These are phyloP conservation scores for Oxyruncus cristatus DNA, from an alignment of 2,113 vertebrate species.

Conservation along the genomic window DNA sequence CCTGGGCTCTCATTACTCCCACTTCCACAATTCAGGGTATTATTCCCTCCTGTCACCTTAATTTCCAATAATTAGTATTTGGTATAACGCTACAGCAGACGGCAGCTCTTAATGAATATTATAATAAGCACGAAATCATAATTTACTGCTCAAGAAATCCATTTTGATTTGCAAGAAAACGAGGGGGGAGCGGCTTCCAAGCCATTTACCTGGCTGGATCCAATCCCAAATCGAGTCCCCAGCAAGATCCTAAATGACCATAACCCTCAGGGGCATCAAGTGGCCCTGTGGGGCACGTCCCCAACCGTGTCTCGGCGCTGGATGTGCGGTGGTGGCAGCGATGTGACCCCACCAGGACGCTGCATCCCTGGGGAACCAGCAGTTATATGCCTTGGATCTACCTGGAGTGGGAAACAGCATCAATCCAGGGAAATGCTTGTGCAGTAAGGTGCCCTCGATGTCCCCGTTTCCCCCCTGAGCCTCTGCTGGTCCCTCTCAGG, in stretches of 20 bases:
- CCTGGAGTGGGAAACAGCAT: neutral
- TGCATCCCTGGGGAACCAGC: neutral
- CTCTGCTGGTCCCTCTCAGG: fast-evolving
- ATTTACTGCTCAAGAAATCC: neutral
- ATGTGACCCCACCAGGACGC: neutral
- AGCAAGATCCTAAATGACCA: neutral
- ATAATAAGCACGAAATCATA: slow-evolving; percentile 5
- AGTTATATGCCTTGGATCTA: no score
- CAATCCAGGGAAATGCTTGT: neutral
- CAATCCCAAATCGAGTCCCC: fast-evolving
- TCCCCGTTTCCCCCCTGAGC: neutral
- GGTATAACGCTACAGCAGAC: neutral
- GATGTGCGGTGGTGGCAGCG: fast-evolving
- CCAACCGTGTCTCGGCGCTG: fast-evolving
- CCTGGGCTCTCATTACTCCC: neutral
- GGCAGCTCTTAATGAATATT: slow-evolving; percentile 5
- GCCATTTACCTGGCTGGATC: neutral
- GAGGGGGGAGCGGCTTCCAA: neutral
- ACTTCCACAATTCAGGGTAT: neutral
- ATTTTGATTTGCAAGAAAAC: neutral
- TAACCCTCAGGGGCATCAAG: neutral
- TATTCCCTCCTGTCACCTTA: slow-evolving; percentile 3
- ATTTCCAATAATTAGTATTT: slow-evolving; percentile 42
- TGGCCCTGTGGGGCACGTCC: neutral
- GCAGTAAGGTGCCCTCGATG: fast-evolving